Conservation (phyloP, 2,888 invertebrate genomes). For the Lymantria dispar region DNA sequence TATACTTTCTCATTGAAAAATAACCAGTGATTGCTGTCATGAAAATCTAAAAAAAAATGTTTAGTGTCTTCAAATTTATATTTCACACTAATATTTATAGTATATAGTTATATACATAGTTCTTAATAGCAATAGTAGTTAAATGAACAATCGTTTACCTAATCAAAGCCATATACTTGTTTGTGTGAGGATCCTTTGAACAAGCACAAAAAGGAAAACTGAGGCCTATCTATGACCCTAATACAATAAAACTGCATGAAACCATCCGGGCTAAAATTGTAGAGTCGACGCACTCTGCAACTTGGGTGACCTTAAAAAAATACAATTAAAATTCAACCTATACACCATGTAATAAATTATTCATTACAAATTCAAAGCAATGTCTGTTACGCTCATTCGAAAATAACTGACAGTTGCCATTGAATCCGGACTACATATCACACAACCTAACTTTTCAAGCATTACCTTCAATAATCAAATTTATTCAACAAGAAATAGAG, state of each 20-base stretch:
- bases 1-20: too few species aligned
- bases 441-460: constrained; percentile 39
- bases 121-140: constrained; percentile 11
- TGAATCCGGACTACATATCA: constrained; percentile 46
- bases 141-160: constrained; percentile 29
- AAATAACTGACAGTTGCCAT: constrained; percentile 53
- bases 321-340: constrained; percentile 41
- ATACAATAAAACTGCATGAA: constrained; percentile 78
- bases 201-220: constrained; percentile 57
- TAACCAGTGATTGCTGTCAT: too few species aligned
- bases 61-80: too few species aligned
- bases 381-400: constrained; percentile 44
- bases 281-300: constrained; percentile 69
- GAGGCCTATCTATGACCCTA: constrained; percentile 66
- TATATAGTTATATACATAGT: neutral
- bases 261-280: constrained; percentile 78
- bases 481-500: constrained; percentile 25
- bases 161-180: constrained; percentile 37
- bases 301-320: constrained; percentile 52
- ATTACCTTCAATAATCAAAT: constrained; percentile 30
- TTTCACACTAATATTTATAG: too few species aligned
- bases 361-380: constrained; percentile 22
- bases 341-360: constrained; percentile 12
- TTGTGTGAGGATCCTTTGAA: constrained; percentile 50
- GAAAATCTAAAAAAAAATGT: too few species aligned